Percentiles rank a stretch among this genome's conserved stretches.
phyloP scores from a whole-genome alignment of 2,797 vertebrate species.

The Alca torda region DNA sequence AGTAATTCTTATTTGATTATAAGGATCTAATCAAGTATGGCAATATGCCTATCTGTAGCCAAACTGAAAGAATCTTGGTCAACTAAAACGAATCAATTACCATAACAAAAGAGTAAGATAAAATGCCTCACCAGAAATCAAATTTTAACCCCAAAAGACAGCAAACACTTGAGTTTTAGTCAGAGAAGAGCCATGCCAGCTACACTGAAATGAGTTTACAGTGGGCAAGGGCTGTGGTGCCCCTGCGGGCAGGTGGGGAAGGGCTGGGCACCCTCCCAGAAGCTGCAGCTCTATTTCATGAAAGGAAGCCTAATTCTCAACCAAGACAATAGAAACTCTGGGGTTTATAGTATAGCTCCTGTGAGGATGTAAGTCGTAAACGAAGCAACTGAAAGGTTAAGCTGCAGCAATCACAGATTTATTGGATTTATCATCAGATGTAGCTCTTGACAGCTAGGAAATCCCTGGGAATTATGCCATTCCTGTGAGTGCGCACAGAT shows the following conservation, averaged over 20 bases:
- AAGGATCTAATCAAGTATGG: neutral
- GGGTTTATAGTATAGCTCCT: neutral
- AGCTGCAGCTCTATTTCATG: neutral
- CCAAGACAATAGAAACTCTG: neutral
- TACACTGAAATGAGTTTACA: neutral
- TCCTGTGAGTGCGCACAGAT: neutral
- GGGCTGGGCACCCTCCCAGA: neutral
- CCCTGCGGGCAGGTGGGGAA: fast-evolving
- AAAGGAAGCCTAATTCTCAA: neutral
- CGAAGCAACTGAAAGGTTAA: neutral
- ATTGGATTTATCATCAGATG: neutral
- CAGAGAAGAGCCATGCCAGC: neutral
- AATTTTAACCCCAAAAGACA: neutral
- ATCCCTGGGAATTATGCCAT: neutral
- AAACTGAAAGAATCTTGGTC: neutral
- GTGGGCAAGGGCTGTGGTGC: neutral
- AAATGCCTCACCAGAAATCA: neutral
- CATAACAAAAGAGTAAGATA: neutral
- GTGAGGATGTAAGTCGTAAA: neutral
- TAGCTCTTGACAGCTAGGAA: neutral
- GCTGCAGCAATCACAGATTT: neutral
- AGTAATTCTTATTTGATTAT: neutral
- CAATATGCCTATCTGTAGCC: neutral
- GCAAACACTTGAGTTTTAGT: neutral
- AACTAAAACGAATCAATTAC: neutral